These are phyloP conservation scores for Orius insidiosus DNA, from an alignment of 1,140 invertebrate species.

Conservation along the genomic window DNA sequence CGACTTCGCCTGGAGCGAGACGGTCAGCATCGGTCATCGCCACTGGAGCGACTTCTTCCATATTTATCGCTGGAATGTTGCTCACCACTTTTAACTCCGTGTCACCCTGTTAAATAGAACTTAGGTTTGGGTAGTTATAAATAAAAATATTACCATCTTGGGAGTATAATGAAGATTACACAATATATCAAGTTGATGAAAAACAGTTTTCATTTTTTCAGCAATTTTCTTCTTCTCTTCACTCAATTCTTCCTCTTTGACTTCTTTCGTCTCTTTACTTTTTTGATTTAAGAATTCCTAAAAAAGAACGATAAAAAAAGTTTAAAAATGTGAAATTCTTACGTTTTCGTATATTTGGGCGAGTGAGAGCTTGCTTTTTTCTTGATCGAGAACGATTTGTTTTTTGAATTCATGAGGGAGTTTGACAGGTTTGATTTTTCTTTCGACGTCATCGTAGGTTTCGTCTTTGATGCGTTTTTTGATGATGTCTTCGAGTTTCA, in stretches of 20 bases:
- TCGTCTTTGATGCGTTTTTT: slow-evolving; percentile 82
- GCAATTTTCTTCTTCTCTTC: slow-evolving; percentile 60
- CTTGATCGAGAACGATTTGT: slow-evolving; percentile 73
- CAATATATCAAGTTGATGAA: slow-evolving; percentile 78
- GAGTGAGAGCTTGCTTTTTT: slow-evolving; percentile 88
- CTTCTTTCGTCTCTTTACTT: slow-evolving; percentile 38
- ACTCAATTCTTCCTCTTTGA: slow-evolving; percentile 36
- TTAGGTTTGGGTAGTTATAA: too few species aligned
- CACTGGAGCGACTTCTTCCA: slow-evolving; percentile 92
- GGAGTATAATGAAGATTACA: slow-evolving; percentile 91
- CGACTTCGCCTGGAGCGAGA: slow-evolving; percentile 87
- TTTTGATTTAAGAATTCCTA: slow-evolving; percentile 71
- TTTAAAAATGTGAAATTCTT: slow-evolving; percentile 1
- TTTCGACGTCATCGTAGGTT: slow-evolving; percentile 86
- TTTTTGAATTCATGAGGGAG: slow-evolving; percentile 79
- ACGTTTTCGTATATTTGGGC: slow-evolving; percentile 78
- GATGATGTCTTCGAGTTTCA: slow-evolving; percentile 80
- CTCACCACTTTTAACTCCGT: slow-evolving; percentile 82
- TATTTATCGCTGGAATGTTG: slow-evolving; percentile 76
- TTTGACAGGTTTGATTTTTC: slow-evolving; percentile 73
- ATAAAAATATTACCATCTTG: slow-evolving; percentile 39
- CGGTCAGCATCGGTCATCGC: slow-evolving; percentile 66
- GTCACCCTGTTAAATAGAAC: slow-evolving; percentile 35
- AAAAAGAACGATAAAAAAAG: slow-evolving; percentile 16
- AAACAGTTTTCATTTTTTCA: slow-evolving; percentile 56